Evolutionary conservation across 2,888 invertebrate species (phyloP), one percentile per base, ranked within the genome.

Genomic region (Napeogenes sylphis): DNA sequence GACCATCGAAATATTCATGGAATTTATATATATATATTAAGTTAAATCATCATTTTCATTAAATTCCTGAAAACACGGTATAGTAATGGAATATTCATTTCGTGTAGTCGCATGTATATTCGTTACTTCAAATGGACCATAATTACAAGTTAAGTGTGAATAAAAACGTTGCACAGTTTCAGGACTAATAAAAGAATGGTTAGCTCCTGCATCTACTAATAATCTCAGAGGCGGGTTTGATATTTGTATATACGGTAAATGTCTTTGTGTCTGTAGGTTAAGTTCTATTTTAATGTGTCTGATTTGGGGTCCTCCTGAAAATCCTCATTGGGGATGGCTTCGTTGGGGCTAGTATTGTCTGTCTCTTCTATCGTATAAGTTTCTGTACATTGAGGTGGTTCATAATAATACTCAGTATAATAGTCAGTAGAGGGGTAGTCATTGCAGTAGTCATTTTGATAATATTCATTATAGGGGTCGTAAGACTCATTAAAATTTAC

Each of bases 401-500:
- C 21, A 21, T 21, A 21, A 21, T 21, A 21, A 21, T 21, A 21
- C 21, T 21, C 21, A 21, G 21, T 21, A 21, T 21, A 21, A 21
- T 21, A 21, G 21, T 21, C 21, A 21, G 21, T 21, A 21, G 21
- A 21, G 21, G 21, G 21, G 55, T 13, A 35, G 45, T 32, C 10
- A 55, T 42, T 58, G 58, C 45, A 8, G 46, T 54, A 55, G 42
- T 4, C 21, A 21, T 56, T 32, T 14, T 56, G 32, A 55, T 63
- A 32, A 5, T 14, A 55, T 32, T 21, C 12, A 13, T 6, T 42
- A 45, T 12, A 51, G 38, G 56, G 45, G 32, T 35, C 56, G 35
- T 32, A 14, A 55, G 55, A 66, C 21, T 70, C 56, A 54, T 68
- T 70, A 32, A 68, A 62, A 62, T 73, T 71, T 21, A 70, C 46